Base-by-base conservation (phyloP, 2,113 vertebrate species). In the Brachyhypopomus occidentalis region DNA sequence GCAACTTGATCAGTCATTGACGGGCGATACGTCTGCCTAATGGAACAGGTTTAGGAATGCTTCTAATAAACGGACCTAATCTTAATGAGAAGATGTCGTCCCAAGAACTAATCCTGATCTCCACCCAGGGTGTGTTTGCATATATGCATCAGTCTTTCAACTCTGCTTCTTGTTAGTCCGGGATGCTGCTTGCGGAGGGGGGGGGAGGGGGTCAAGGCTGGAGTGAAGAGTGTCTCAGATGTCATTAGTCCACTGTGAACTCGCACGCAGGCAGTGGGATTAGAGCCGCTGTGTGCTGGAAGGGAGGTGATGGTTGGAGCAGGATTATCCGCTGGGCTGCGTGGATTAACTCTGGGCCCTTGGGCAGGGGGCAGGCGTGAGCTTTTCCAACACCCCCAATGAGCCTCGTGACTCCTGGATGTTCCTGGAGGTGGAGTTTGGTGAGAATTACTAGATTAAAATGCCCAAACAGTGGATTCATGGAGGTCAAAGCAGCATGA, bases 211-310 rank as follows among this genome's bases (percentile, higher is more conserved):
- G 30, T 3, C 30, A 27, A 86, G 82, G 80, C 20, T 66, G 79
- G 69, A 77, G 88, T 90, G 85, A 45, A 86, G 91, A 89, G 91
- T 90, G 92, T 93, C 87, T 91, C 91, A 86, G 91, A 93, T 91
- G 86, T 89, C 79, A 92, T 93, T 92, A 93, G 84, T 87, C 88
- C 86, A 90, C 88, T 78, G 90, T 82, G 84, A 86, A 88, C 90
- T 83, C 79, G 63, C 79, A 75, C 66, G 60, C 60, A 58, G 52
- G 45, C n/a, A 34, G 22, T 67, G 36, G 59, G 82, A 79, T 82
- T 82, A 75, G 88, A 80, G 87, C 77, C 58, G 83, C 69, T 75
- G 74, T 63, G 83, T 77, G 83, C 76, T 76, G 80, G 30, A 66
- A 82, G 79, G 75, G 79, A 72, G 73, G 56, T 66, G 83, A 84